phyloP scores from a whole-genome alignment of 2,113 vertebrate species.

The Gracilinanus agilis region DNA sequence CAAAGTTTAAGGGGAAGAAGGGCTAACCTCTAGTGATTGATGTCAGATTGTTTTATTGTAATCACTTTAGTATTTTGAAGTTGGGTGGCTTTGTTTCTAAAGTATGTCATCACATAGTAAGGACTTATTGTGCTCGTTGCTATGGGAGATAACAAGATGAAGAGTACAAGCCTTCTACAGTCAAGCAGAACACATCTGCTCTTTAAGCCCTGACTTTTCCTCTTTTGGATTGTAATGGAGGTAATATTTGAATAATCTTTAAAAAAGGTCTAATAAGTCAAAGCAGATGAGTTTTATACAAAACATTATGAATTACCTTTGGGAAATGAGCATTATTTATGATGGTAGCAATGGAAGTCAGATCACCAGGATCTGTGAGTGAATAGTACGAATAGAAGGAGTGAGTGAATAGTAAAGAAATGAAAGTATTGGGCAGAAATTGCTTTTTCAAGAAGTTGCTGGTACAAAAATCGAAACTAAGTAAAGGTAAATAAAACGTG shows the following conservation, averaged over 20 bases:
- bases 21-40: not conserved
- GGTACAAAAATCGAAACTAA: no score
- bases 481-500: no score
- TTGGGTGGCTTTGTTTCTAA: conserved; percentile 18
- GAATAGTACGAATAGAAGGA: no score
- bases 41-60: conserved; percentile 12
- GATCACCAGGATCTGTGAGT: not conserved
- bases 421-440: not conserved
- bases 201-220: not conserved
- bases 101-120: not conserved
- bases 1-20: not conserved
- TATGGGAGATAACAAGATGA: not conserved
- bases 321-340: not conserved
- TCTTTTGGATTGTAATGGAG: not conserved
- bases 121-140: not conserved
- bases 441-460: not conserved
- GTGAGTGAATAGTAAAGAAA: not conserved
- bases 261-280: not conserved
- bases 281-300: not conserved
- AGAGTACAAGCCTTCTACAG: not conserved
- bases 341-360: not conserved
- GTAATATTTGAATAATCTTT: not conserved
- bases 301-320: not conserved
- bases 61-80: not conserved
- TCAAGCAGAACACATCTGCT: not conserved